These are phyloP conservation scores for Dorcus parallelipipedus DNA, from an alignment of 2,888 invertebrate genomes.

Conservation along the genomic window DNA sequence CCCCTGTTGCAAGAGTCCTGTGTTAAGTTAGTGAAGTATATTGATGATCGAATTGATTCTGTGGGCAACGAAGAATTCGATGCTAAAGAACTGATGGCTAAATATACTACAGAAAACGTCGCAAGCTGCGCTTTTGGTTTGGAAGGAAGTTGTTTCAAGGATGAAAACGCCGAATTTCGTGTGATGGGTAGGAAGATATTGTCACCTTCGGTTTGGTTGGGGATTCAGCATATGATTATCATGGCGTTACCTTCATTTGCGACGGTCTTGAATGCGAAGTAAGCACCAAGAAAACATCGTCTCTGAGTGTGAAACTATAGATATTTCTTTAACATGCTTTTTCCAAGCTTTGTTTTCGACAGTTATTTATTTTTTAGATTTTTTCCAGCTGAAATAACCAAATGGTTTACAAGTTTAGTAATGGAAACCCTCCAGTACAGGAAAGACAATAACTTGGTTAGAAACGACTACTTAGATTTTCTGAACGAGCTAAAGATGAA, in stretches of 20 bases:
- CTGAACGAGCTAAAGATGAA: slow-evolving; percentile 36
- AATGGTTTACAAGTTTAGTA: slow-evolving; percentile 39
- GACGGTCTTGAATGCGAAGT: neutral
- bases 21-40: slow-evolving; percentile 43
- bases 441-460: slow-evolving; percentile 39
- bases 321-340: neutral
- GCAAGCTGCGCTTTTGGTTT: slow-evolving; percentile 45
- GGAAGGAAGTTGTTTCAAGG: slow-evolving; percentile 40
- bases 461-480: slow-evolving; percentile 45
- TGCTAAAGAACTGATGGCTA: slow-evolving; percentile 40
- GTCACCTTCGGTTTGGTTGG: slow-evolving; percentile 21
- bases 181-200: slow-evolving; percentile 35
- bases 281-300: neutral
- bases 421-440: slow-evolving; percentile 41
- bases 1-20: slow-evolving; percentile 49
- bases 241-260: neutral
- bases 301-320: neutral
- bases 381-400: slow-evolving; percentile 26
- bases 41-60: slow-evolving; percentile 34
- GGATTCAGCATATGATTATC: neutral
- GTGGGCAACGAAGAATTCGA: slow-evolving; percentile 35
- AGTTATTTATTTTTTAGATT: slow-evolving; percentile 23
- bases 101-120: slow-evolving; percentile 46
- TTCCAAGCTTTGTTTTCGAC: too few relatives aligned
- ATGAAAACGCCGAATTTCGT: slow-evolving; percentile 33